Base-by-base conservation (phyloP, 1,140 invertebrate genomes). In the Lutraria rhynchaena region DNA sequence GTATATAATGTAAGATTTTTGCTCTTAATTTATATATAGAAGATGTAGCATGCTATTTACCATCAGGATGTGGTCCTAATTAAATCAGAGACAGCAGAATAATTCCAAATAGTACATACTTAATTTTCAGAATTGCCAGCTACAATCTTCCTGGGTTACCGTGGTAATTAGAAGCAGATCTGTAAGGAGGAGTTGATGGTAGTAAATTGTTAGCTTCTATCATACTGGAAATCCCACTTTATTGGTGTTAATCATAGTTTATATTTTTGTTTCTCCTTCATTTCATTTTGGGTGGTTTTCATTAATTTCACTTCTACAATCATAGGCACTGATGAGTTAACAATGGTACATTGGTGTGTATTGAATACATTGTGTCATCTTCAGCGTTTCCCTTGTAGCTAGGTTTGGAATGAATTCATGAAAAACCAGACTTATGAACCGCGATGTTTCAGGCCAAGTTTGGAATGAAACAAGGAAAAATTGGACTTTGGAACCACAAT, bases 61-160 rank as follows among this genome's bases (percentile, higher is more conserved):
- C 31, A 24, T 65, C 44, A 65, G 7, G 61, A 46, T 67, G 22
- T 27, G 63, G 37, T 46, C 17, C 31, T 67, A 67, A 67, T 67
- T 67, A 67, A 67, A 67, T 19, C 9, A 49, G 13, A 67, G 63
- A 67, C 63, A 46, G 5, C n/a, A n/a, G n/a, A n/a, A n/a, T n/a
- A n/a, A n/a, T n/a, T n/a, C n/a, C 1, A 19, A 46, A 41, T 29
- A 67, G 63, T 31, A 15, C 27, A 3, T 41, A 31, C 41, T 46
- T 67, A n/a, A 31, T 49, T 44, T 46, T 29, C 4, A 31, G 31
- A 46, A 67, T 27, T 49, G 19, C 41, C 27, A 29, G 22, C 15
- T 44, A 33, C 63, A 67, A n/a, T 51, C 1, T 67, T 67, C 41
- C 41, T 15, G 3, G 3, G 63, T 67, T 67, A 67, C 63, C 9